Conservation (phyloP, 2,888 invertebrate species). For the Agrotis clavis region DNA sequence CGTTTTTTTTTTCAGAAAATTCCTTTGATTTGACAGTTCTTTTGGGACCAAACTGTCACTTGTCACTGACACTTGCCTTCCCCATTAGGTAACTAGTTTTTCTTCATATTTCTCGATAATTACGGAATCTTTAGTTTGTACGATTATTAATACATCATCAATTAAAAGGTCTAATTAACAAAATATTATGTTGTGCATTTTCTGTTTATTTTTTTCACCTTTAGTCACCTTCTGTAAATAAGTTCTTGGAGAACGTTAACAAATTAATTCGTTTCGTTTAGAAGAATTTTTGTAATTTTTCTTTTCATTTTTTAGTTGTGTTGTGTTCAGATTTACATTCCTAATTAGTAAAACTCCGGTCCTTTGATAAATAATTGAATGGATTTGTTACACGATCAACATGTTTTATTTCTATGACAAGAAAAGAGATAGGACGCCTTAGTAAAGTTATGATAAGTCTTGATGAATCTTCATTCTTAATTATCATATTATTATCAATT, state of each 20-base stretch:
- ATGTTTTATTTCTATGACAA: not conserved
- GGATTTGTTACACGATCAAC: not conserved
- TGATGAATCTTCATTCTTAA: too few species aligned
- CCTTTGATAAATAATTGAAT: not conserved
- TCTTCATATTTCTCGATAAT: not conserved
- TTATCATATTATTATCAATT: too few species aligned
- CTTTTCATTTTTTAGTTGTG: not conserved
- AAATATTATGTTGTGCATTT: not conserved
- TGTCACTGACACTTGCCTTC: too few species aligned
- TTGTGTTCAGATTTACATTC: not conserved
- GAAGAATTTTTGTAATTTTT: not conserved
- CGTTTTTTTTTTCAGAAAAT: too few species aligned
- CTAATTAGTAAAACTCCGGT: not conserved
- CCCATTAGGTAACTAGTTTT: conserved; percentile 1
- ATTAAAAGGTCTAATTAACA: not conserved
- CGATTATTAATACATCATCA: not conserved
- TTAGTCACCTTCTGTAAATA: not conserved
- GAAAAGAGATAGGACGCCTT: too few species aligned
- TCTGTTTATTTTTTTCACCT: not conserved
- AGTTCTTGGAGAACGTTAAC: not conserved
- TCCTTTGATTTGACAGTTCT: too few species aligned
- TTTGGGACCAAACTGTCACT: too few species aligned
- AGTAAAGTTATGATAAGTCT: too few species aligned
- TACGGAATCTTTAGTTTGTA: not conserved
- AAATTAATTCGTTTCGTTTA: not conserved